These are phyloP conservation scores for Drosophila burlai DNA, from an alignment of 1,140 invertebrate genomes.

Conservation along the genomic window DNA sequence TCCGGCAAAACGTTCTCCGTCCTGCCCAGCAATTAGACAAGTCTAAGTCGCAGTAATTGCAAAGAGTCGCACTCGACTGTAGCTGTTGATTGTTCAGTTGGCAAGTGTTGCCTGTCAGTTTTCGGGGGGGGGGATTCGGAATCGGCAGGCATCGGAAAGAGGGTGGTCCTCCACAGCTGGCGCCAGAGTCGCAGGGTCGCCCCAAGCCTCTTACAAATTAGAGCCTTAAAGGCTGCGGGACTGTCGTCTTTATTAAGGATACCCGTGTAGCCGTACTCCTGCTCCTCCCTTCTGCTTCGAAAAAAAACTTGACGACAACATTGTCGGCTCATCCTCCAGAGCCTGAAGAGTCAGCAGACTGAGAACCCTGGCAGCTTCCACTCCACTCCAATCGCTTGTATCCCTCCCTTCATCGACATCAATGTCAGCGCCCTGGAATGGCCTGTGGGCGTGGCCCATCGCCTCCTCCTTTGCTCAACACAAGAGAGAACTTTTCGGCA, in stretches of 20 bases:
- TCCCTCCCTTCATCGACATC: conserved; percentile 35
- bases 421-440: conserved; percentile 64
- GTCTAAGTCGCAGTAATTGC: conserved; percentile 74
- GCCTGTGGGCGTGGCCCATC: conserved; percentile 31
- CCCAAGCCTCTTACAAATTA: conserved; percentile 36
- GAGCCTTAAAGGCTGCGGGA: conserved; percentile 36
- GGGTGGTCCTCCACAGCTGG: conserved; percentile 14
- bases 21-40: conserved; percentile 67
- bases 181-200: conserved; percentile 23
- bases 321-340: conserved; percentile 30
- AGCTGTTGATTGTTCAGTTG: conserved; percentile 61
- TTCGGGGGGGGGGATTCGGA: neutral
- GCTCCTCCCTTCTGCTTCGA: neutral
- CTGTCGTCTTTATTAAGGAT: conserved; percentile 44
- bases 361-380: neutral
- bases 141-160: conserved; percentile 4
- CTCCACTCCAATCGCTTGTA: conserved; percentile 9
- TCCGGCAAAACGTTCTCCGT: neutral
- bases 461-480: conserved; percentile 1
- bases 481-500: conserved; percentile 36
- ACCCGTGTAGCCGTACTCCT: conserved; percentile 1
- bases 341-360: conserved; percentile 1
- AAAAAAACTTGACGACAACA: conserved; percentile 39
- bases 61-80: conserved; percentile 56
- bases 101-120: conserved; percentile 27